Evolutionary conservation across 1,140 invertebrate genomes (phyloP).

Genomic region (Lordiphosa collinella): DNA sequence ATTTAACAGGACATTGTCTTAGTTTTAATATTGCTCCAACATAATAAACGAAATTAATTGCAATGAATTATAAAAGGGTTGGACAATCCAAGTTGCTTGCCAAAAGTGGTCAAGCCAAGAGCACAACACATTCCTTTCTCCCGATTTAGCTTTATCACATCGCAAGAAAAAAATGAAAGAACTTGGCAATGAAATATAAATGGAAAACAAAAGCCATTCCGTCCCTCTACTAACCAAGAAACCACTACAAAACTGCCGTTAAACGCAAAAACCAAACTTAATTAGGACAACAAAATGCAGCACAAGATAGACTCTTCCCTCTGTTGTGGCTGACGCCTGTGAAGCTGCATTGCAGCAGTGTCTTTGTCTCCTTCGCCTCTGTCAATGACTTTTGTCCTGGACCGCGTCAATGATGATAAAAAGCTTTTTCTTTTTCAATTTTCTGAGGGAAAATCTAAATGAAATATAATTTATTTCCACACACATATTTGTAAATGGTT

Average conservation of each 20-base stretch:
- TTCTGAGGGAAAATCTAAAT: slow-evolving; percentile 25
- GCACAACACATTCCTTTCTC: neutral
- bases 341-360: neutral
- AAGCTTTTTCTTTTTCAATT: slow-evolving; percentile 26
- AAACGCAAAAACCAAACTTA: slow-evolving; percentile 36
- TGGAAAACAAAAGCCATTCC: neutral
- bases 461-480: slow-evolving; percentile 34
- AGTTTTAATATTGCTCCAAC: no score
- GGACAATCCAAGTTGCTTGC: neutral
- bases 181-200: slow-evolving; percentile 6
- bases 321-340: neutral
- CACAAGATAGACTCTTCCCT: neutral
- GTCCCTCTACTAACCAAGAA: neutral
- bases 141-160: neutral
- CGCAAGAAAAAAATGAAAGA: neutral
- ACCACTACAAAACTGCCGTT: slow-evolving; percentile 4
- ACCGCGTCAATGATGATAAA: slow-evolving; percentile 24
- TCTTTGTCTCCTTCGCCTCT: neutral
- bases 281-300: slow-evolving; percentile 35
- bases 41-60: slow-evolving; percentile 2
- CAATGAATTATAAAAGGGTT: slow-evolving; percentile 16
- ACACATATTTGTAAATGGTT: no score
- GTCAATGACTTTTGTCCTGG: neutral
- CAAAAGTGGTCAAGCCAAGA: neutral
- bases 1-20: no score